phyloP scores from a whole-genome alignment of 2,797 vertebrate species.

The Myiotriccus ornatus region DNA sequence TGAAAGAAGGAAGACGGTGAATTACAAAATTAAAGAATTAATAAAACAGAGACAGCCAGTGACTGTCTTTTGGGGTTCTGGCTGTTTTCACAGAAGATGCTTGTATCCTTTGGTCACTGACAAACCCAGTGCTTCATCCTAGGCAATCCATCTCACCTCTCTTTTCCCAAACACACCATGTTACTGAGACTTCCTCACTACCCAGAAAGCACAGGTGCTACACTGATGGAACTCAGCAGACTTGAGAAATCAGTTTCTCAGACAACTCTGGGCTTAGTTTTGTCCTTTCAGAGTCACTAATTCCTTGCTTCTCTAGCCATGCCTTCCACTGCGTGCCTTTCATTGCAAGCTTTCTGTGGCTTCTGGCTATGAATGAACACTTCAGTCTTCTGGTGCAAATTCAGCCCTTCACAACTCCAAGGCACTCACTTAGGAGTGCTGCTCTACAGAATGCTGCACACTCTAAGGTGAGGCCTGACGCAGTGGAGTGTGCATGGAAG shows the following conservation, averaged over 20 bases:
- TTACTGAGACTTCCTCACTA: neutral
- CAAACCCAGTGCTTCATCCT: neutral
- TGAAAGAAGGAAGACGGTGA: neutral
- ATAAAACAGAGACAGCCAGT: neutral
- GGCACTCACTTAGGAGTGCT: neutral
- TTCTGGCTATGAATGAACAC: neutral
- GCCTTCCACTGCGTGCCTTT: rapidly evolving
- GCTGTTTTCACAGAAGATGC: neutral
- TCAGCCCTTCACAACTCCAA: neutral
- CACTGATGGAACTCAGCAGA: neutral
- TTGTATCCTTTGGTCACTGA: neutral
- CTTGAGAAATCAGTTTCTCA: neutral
- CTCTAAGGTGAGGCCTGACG: rapidly evolving
- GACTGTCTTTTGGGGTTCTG: neutral
- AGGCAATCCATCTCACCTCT: neutral
- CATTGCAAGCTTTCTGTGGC: neutral
- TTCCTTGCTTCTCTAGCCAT: neutral
- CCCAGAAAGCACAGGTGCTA: neutral
- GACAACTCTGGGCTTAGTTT: neutral
- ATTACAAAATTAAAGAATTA: neutral
- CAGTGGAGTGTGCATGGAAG: neutral
- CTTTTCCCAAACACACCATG: neutral
- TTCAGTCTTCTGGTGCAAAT: neutral
- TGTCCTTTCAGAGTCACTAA: neutral
- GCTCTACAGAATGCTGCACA: rapidly evolving